Conservation (phyloP, 2,888 invertebrate genomes). For the Trichopoda pennipes region DNA sequence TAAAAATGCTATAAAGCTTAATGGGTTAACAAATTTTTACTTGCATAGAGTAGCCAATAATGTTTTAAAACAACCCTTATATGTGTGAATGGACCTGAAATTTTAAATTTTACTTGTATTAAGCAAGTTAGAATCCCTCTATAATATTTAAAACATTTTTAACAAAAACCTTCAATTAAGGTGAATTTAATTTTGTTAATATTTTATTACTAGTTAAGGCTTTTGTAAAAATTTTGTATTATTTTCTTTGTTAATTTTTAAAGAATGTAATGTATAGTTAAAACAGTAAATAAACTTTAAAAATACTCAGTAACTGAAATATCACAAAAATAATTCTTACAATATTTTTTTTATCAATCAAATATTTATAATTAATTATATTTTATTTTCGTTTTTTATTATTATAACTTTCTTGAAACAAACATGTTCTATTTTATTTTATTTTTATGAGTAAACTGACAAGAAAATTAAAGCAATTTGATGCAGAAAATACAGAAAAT, state of each 20-base stretch:
- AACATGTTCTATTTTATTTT: constrained; percentile 43
- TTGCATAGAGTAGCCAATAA: constrained; percentile 34
- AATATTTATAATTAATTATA: constrained; percentile 9
- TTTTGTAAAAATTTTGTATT: constrained; percentile 64
- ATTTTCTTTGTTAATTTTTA: constrained; percentile 47
- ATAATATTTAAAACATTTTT: constrained; percentile 37
- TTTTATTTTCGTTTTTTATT: constrained; percentile 8
- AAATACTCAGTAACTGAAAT: constrained; percentile 73
- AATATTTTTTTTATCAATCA: constrained; percentile 33
- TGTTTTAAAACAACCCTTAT: constrained; percentile 58
- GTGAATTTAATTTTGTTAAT: constrained; percentile 58
- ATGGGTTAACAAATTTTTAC: neutral
- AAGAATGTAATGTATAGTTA: constrained; percentile 36
- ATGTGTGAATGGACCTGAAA: constrained; percentile 58
- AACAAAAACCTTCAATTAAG: neutral
- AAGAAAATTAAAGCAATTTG: constrained; percentile 66
- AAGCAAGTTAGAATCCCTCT: neutral
- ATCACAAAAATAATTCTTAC: constrained; percentile 73
- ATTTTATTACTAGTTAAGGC: constrained; percentile 37
- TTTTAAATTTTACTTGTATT: constrained; percentile 29
- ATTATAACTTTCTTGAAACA: neutral
- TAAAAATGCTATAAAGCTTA: constrained; percentile 10
- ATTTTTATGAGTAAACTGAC: constrained; percentile 52
- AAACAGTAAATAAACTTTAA: constrained; percentile 34
- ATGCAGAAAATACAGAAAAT: constrained; percentile 42